Base-by-base conservation (phyloP, 2,888 invertebrate genomes). In the Heteromurus nitidus region DNA sequence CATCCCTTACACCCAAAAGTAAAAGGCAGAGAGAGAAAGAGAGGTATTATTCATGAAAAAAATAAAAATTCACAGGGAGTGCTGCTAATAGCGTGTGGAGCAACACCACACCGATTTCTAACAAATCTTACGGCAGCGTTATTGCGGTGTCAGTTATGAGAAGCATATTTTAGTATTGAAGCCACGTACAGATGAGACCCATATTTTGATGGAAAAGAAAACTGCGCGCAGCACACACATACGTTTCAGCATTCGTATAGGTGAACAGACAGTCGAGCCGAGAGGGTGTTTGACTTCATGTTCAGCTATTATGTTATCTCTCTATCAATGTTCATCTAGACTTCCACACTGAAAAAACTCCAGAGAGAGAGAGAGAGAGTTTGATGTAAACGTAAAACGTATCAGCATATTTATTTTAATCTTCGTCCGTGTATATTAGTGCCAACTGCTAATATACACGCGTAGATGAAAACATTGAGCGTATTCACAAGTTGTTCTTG, bases 241-340 rank as follows among this genome's bases (percentile, higher is more conserved):
- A 65, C 13, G 13, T 47, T 13, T 42, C 18, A 44, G 3, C 2
- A 1, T 44, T 50, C 30, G 47, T 47, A 28, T 47, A 28, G 50
- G 50, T 22, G 28, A 67, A 18, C 9, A 62, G 72, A 58, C 64
- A 74, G 64, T 47, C 47, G 50, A 50, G n/a, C n/a, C n/a, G n/a
- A n/a, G n/a, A n/a, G 64, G 64, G 74, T 64, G 65, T 64, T 74
- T 26, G 74, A 36, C 65, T 53, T n/a, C 18, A 74, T 53, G 74
- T 53, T 74, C 31, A 64, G 64, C 50, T 64, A 73, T 60, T 73
- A 64, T 44, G 30, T 64, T 74, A 74, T 74, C 74, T 31, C 74
- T 74, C 74, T 65, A 74, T 74, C 74, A 74, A 18, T 74, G 64
- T 36, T 70, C 11, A 16, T 24, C 42, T 65, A 9, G 18, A 16